phyloP scores from a whole-genome alignment of 2,113 vertebrate genomes.

The Sciurus niger region DNA sequence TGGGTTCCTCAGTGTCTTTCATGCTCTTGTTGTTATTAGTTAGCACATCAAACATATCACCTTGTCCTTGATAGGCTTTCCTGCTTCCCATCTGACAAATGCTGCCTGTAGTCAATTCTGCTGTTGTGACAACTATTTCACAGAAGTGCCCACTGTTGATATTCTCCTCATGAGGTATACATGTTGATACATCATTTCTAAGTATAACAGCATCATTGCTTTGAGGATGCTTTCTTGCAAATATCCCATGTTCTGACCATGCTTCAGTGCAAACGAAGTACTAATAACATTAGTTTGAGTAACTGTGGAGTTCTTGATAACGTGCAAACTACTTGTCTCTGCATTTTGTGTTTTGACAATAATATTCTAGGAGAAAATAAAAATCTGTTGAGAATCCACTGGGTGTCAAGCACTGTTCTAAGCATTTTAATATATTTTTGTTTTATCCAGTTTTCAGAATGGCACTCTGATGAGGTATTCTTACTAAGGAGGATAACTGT shows the following conservation, averaged over 20 bases:
- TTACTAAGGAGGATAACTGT: conserved; percentile 50
- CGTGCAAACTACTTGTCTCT: neutral
- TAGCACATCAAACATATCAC: neutral
- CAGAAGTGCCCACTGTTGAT: neutral
- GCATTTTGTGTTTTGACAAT: neutral
- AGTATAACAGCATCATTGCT: neutral
- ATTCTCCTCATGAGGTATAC: neutral
- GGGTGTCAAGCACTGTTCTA: neutral
- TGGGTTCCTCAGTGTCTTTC: neutral
- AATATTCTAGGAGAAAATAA: neutral
- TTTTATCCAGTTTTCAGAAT: conserved; percentile 60
- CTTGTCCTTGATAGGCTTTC: neutral
- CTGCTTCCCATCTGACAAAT: neutral
- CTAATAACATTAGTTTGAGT: neutral
- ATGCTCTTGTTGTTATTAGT: neutral
- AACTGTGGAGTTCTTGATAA: neutral
- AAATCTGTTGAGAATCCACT: neutral
- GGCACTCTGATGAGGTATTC: neutral
- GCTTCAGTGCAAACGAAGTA: neutral
- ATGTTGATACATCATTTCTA: neutral
- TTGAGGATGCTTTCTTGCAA: conserved; percentile 29
- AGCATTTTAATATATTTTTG: conserved; percentile 34
- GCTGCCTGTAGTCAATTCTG: neutral
- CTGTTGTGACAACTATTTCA: no score
- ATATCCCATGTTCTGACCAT: neutral